A percentile compares a stretch with the other conserved stretches of the same genome.
Conservation (phyloP, 64 coral and sea anemone genomes). For the Montipora efflorescens region DNA sequence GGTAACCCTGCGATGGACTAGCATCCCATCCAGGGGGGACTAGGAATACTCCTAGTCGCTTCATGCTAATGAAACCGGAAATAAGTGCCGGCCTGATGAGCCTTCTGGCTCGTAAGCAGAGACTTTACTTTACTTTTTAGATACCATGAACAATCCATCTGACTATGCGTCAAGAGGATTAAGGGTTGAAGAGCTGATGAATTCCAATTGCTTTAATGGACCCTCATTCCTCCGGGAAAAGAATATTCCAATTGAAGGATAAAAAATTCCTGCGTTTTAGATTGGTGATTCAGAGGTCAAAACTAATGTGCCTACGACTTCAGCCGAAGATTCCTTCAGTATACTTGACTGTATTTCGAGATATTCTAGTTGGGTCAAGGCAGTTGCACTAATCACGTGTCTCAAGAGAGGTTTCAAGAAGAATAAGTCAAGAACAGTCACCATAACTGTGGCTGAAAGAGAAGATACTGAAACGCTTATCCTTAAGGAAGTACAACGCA, state of each 20-base stretch:
- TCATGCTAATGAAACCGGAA: no score
- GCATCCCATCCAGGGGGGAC: no score
- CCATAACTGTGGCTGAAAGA: conserved; percentile 3
- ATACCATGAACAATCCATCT: conserved; percentile 3
- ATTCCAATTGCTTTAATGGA: conserved; percentile 35
- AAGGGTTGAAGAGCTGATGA: conserved; percentile 20
- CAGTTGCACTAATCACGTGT: not conserved
- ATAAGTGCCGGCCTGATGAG: no score
- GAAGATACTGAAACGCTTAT: conserved; percentile 6
- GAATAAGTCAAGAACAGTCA: not conserved
- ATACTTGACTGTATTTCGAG: not conserved
- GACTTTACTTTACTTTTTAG: no score
- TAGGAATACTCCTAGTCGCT: no score
- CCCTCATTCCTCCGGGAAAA: not conserved
- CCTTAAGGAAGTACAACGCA: not conserved
- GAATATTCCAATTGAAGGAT: not conserved
- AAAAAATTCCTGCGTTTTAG: not conserved
- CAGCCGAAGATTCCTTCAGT: not conserved
- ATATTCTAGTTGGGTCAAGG: not conserved
- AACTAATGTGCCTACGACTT: not conserved
- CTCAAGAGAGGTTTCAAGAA: not conserved
- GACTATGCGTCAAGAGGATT: conserved; percentile 30
- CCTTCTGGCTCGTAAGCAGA: no score
- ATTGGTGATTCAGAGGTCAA: conserved; percentile 18
- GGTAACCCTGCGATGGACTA: no score